These are phyloP conservation scores for Conops quadrifasciatus DNA, from an alignment of 2,888 invertebrate genomes.

Conservation along the genomic window DNA sequence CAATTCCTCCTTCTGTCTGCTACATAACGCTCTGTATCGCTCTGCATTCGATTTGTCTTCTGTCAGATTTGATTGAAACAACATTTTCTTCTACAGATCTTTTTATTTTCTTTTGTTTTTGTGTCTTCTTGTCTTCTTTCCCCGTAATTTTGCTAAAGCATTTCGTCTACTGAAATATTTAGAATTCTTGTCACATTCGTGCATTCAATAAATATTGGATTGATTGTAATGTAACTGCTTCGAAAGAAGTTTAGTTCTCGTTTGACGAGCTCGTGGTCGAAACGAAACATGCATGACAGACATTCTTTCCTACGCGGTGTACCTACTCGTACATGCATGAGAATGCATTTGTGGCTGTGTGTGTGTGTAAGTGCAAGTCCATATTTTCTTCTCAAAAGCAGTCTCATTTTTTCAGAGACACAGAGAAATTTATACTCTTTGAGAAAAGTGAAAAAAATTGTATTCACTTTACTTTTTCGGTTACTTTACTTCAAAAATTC, in stretches of 20 bases:
- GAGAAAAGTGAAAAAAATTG: neutral
- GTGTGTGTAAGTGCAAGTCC: neutral
- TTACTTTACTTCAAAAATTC: conserved; percentile 3
- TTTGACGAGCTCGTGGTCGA: no score
- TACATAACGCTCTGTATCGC: conserved; percentile 32
- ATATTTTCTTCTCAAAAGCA: neutral
- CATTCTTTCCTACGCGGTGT: neutral
- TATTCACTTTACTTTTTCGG: neutral
- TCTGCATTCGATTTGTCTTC: conserved; percentile 58
- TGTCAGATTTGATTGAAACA: conserved; percentile 61
- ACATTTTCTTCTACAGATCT: conserved; percentile 42
- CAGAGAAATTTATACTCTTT: conserved; percentile 15
- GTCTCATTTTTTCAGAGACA: neutral
- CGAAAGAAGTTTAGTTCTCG: neutral
- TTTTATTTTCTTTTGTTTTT: neutral
- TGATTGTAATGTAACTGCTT: neutral
- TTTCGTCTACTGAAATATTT: conserved; percentile 16
- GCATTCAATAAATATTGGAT: neutral
- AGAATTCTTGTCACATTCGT: neutral
- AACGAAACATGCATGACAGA: no score
- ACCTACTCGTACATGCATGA: conserved; percentile 10
- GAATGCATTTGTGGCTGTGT: conserved; percentile 20
- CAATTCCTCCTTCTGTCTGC: no score
- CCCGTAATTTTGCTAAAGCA: neutral
- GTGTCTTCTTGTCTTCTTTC: neutral